phyloP scores from a whole-genome alignment of 2,113 vertebrate species.

The Poeciliopsis occidentalis region DNA sequence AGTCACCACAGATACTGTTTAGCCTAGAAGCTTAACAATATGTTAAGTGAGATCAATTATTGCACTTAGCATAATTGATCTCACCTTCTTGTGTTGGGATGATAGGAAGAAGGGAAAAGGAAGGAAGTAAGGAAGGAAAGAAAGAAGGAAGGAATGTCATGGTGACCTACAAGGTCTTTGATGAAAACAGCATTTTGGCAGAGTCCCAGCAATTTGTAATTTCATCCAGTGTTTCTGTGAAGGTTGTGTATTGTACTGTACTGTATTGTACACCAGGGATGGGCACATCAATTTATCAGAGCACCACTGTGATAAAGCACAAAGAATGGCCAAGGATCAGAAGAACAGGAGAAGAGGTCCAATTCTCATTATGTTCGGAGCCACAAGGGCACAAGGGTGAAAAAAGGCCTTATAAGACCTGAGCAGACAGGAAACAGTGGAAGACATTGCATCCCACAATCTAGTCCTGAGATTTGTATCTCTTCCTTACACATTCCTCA shows the following conservation, averaged over 20 bases:
- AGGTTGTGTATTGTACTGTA: conserved; percentile 50
- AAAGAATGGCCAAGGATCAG: conserved; percentile 23
- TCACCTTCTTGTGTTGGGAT: conserved; percentile 26
- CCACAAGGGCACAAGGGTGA: conserved; percentile 27
- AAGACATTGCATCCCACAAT: conserved; percentile 26
- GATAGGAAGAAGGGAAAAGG: conserved; percentile 18
- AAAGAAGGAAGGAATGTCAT: conserved; percentile 65
- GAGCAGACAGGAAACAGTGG: conserved; percentile 17
- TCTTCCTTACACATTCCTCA: conserved; percentile 7
- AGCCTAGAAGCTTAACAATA: conserved; percentile 6
- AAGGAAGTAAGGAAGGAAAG: conserved; percentile 47
- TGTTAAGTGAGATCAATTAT: conserved; percentile 4
- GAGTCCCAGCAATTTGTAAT: conserved; percentile 34
- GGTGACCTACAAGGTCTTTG: conserved; percentile 60
- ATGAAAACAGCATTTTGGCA: conserved; percentile 58
- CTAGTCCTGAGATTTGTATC: conserved; percentile 5
- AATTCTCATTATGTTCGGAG: conserved; percentile 46
- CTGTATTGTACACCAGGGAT: conserved; percentile 28
- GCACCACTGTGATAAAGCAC: conserved; percentile 49
- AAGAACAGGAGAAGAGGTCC: conserved; percentile 22
- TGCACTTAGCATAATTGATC: conserved; percentile 35
- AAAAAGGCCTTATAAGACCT: conserved; percentile 33
- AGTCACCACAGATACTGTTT: not conserved
- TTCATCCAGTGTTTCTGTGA: conserved; percentile 49
- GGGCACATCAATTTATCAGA: conserved; percentile 27